phyloP scores from a whole-genome alignment of 30 jellyfish, hydroid and myxozoan genomes.

The Phacellophora camtschatica region DNA sequence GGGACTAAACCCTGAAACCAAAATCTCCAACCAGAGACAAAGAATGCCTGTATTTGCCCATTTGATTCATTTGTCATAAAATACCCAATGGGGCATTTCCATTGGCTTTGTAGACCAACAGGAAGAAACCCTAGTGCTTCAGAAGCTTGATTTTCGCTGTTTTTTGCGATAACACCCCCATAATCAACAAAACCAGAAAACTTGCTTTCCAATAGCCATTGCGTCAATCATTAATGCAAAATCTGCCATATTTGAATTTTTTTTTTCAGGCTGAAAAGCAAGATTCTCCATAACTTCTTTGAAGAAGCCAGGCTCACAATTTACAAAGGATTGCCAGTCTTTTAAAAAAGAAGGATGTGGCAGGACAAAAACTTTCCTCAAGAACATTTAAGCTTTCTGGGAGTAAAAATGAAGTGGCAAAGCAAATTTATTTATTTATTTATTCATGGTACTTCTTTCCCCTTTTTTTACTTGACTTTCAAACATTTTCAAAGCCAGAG shows the following conservation, averaged over 20 bases:
- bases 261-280: neutral
- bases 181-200: constrained; percentile 11
- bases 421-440: constrained; percentile 38
- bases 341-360: constrained; percentile 35
- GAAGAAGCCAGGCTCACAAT: constrained; percentile 41
- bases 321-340: constrained; percentile 12
- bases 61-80: neutral
- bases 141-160: constrained; percentile 13
- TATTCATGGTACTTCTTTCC: too few relatives aligned
- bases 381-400: constrained; percentile 25
- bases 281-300: constrained; percentile 5
- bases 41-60: constrained; percentile 12
- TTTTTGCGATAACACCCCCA: constrained; percentile 31
- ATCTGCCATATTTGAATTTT: constrained; percentile 7
- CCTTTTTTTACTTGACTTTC: too few relatives aligned
- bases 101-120: constrained; percentile 20
- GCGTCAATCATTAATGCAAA: neutral
- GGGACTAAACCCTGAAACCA: neutral
- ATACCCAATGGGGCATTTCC: constrained; percentile 49
- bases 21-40: neutral
- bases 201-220: constrained; percentile 11
- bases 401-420: constrained; percentile 16
- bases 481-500: too few relatives aligned
- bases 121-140: constrained; percentile 30
- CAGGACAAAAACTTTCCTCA: neutral